phyloP scores from a whole-genome alignment of 1,140 invertebrate genomes.

The Drosophila repleta region DNA sequence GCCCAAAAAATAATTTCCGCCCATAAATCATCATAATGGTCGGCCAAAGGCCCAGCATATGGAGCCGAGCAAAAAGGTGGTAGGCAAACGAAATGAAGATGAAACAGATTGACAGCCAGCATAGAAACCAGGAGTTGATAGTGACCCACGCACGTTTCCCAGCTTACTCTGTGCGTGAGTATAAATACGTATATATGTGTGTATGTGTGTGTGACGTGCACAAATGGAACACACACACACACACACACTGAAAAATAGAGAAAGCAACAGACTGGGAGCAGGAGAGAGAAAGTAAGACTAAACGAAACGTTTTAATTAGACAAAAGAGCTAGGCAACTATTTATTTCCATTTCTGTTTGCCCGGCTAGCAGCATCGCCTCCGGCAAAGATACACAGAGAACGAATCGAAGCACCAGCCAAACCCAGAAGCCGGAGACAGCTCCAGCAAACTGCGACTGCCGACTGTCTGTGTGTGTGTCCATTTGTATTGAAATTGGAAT shows the following conservation, averaged over 20 bases:
- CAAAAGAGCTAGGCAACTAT: slow-evolving; percentile 77
- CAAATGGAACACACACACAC: slow-evolving; percentile 39
- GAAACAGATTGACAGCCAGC: slow-evolving; percentile 68
- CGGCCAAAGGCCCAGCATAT: slow-evolving; percentile 32
- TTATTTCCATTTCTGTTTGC: slow-evolving; percentile 71
- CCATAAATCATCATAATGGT: slow-evolving; percentile 79
- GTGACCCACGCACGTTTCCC: slow-evolving; percentile 8
- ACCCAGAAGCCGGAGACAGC: not conserved
- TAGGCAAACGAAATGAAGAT: slow-evolving; percentile 68
- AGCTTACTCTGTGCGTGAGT: not conserved
- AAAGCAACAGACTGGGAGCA: not conserved
- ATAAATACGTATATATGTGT: not conserved
- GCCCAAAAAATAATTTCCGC: slow-evolving; percentile 73
- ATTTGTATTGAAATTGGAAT: slow-evolving; percentile 33
- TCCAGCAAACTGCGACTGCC: slow-evolving; percentile 10
- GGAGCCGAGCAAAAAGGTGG: slow-evolving; percentile 12
- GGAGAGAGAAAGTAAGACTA: slow-evolving; percentile 30
- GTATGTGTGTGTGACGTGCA: slow-evolving; percentile 38
- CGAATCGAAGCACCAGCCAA: not conserved
- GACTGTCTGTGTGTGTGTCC: slow-evolving; percentile 29
- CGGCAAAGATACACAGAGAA: slow-evolving; percentile 15
- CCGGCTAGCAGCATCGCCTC: slow-evolving; percentile 18
- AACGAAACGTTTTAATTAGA: slow-evolving; percentile 79
- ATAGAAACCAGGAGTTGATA: slow-evolving; percentile 25
- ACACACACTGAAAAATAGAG: not conserved